These are phyloP conservation scores for Omphaloscelis lunosa DNA, from an alignment of 2,888 invertebrate species.

Conservation along the genomic window DNA sequence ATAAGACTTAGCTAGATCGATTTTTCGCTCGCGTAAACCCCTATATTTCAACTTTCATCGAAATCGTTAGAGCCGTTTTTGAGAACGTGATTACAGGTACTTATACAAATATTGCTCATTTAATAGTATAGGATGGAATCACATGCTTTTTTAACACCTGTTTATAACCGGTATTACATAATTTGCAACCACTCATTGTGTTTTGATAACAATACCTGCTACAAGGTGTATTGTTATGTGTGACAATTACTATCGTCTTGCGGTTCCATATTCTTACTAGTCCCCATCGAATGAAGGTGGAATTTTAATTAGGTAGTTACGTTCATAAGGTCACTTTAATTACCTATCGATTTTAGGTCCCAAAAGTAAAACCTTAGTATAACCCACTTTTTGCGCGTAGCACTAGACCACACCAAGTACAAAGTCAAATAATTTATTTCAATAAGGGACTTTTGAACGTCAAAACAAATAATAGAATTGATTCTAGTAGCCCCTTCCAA, in stretches of 20 bases:
- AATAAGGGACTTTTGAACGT: too few species aligned
- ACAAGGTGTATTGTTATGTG: constrained; percentile 31
- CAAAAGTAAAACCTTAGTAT: background rate
- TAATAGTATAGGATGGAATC: background rate
- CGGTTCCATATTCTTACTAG: constrained; percentile 10
- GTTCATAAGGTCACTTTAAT: background rate
- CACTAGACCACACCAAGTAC: too few species aligned
- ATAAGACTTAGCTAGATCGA: too few species aligned
- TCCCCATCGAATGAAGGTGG: constrained; percentile 22
- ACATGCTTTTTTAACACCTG: constrained; percentile 23
- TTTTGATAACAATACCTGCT: constrained; percentile 37
- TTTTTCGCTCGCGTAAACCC: too few species aligned
- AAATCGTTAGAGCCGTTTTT: too few species aligned
- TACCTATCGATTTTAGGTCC: background rate
- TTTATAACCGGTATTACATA: constrained; percentile 24
- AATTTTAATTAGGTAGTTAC: constrained; percentile 21
- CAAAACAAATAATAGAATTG: too few species aligned
- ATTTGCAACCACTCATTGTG: constrained; percentile 32
- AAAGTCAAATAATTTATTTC: too few species aligned
- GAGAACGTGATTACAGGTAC: too few species aligned
- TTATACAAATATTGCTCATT: too few species aligned
- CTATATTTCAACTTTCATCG: too few species aligned
- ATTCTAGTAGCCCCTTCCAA: too few species aligned
- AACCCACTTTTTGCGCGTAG: too few species aligned
- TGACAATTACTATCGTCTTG: constrained; percentile 23